Evolutionary conservation across 2,888 invertebrate species (phyloP), one percentile per base, ranked within the genome.

Genomic region (Diaphora mendica): DNA sequence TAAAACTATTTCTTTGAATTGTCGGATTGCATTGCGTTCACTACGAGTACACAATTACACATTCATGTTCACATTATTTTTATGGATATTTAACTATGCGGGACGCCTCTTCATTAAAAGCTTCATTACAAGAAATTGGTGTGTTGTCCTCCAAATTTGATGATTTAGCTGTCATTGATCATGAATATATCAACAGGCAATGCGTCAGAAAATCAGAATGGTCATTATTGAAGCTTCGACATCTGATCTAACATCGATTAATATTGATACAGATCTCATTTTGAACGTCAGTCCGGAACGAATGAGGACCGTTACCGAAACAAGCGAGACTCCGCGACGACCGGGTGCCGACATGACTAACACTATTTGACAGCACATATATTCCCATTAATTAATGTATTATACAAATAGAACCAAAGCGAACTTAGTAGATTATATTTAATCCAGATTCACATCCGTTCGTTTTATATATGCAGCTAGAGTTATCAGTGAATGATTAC

Each of bases 71-170:
- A 86, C 79, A 86, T 89, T 88, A 87, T 90, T 7, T 17, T 89
- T 91, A 91, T 91, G 85, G 89, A 87, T 87, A 89, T 90, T 87
- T 85, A 89, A 90, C 85, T 85, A 91, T 89, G 88, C 87, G 88
- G 89, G 91, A 88, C 85, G 88, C 87, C 82, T 86, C 89, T 88
- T 89, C 91, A 87, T 87, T n/a, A n/a, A 86, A 87, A 86, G 87
- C 85, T 87, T 91, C 90, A 92, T 93, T 91, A 92, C 89, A 87
- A 79, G 82, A 86, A 89, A 91, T 91, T 89, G 89, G 85, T 89
- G 85, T 89, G 88, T 90, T 87, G 90, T 88, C 87, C 86, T 87
- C 87, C 88, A 89, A 88, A 90, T 89, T 84, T 89, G 85, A 90
- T 89, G 88, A 90, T 91, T 91, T 89, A 86, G 88, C 87, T 90